Percentiles rank a stretch among this genome's conserved stretches.
Conservation (phyloP, 64 coral and sea anemone species). For the Acropora yongei region DNA sequence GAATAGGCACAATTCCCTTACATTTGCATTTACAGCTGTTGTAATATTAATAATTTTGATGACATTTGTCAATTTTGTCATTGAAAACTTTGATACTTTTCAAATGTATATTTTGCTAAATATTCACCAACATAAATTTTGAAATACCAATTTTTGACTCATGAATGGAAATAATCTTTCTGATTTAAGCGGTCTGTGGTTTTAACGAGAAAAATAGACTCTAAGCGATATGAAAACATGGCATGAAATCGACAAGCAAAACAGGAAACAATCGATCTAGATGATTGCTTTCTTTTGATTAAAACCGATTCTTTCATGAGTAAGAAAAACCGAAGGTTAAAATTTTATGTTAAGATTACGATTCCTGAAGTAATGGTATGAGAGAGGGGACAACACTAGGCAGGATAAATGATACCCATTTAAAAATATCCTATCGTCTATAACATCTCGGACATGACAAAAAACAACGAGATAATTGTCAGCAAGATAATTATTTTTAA, state of each 20-base stretch:
- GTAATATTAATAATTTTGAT: background rate
- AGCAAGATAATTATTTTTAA: background rate
- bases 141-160: no score
- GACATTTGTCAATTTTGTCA: no score
- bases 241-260: background rate
- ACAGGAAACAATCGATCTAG: constrained; percentile 17
- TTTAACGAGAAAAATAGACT: no score
- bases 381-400: background rate
- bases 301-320: background rate
- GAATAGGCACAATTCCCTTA: background rate
- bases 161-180: no score
- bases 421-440: background rate
- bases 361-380: background rate
- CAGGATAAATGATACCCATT: background rate
- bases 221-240: no score
- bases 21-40: background rate
- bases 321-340: background rate
- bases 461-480: background rate
- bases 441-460: background rate
- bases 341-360: background rate
- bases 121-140: no score
- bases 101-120: no score
- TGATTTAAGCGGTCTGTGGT: no score
- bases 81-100: background rate
- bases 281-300: background rate